These are phyloP conservation scores for Cricetomys ansorgei DNA, from an alignment of 2,113 vertebrate genomes.

Conservation along the genomic window DNA sequence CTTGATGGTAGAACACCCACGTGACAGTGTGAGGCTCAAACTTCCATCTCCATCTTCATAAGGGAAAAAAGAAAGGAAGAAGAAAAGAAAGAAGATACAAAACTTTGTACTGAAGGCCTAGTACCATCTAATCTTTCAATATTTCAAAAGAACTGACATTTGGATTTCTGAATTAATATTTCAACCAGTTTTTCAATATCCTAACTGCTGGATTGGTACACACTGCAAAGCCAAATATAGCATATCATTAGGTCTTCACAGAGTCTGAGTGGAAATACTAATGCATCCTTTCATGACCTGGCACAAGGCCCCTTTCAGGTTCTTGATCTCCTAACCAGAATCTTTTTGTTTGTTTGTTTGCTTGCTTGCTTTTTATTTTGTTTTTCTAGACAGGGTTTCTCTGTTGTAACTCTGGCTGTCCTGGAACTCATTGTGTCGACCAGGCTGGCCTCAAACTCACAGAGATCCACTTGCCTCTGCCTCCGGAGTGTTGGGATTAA, in stretches of 20 bases:
- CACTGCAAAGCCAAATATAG: neutral
- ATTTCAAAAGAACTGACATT: constrained; percentile 2
- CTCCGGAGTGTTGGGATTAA: too few relatives aligned
- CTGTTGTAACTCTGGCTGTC: too few relatives aligned
- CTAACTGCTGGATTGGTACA: neutral
- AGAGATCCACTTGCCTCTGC: too few relatives aligned
- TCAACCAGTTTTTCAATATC: neutral
- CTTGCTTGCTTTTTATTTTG: neutral
- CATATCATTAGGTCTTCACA: neutral
- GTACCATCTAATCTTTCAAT: neutral
- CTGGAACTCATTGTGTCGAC: too few relatives aligned
- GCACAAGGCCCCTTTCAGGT: too few relatives aligned
- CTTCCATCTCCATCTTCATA: neutral
- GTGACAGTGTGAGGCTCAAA: neutral
- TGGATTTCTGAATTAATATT: neutral
- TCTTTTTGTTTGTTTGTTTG: neutral
- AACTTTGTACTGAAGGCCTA: too few relatives aligned
- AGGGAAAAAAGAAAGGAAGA: neutral
- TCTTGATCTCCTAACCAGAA: neutral
- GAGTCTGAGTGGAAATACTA: neutral
- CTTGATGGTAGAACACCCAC: neutral
- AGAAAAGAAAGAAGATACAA: too few relatives aligned
- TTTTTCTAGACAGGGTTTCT: too few relatives aligned
- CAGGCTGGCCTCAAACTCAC: too few relatives aligned
- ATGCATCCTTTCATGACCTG: too few relatives aligned